Evolutionary conservation across 2,888 invertebrate species (phyloP).

Genomic region (Hydropsyche betteni): DNA sequence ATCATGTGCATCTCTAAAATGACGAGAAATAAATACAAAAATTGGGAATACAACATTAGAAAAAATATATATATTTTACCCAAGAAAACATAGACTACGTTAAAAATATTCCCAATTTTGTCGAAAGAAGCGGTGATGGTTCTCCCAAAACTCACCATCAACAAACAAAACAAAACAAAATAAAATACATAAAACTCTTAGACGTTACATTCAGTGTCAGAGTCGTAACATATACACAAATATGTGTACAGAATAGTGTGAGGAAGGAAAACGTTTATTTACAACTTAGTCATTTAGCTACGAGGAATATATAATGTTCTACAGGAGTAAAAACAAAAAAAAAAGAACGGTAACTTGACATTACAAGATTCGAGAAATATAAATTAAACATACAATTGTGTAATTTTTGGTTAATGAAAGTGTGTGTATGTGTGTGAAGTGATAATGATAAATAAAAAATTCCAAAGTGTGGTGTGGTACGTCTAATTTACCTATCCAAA

Average conservation of each 20-base stretch:
- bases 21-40: neutral
- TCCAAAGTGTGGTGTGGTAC: constrained; percentile 1
- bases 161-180: neutral
- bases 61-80: constrained; percentile 17
- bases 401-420: too few relatives aligned
- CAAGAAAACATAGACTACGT: constrained; percentile 4
- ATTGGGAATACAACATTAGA: constrained; percentile 17
- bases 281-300: too few relatives aligned
- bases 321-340: too few relatives aligned
- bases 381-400: too few relatives aligned
- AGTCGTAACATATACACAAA: too few relatives aligned
- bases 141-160: neutral
- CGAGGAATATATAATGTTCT: too few relatives aligned
- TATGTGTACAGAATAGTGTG: too few relatives aligned
- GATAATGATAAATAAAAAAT: constrained; percentile 5
- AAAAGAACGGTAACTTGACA: too few relatives aligned
- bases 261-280: too few relatives aligned
- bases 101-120: constrained; percentile 22
- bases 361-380: too few relatives aligned
- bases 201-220: too few relatives aligned
- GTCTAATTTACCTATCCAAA: constrained; percentile 31
- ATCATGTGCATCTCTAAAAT: constrained; percentile 8
- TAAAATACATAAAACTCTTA: neutral
- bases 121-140: neutral
- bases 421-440: too few relatives aligned